phyloP scores from a whole-genome alignment of 2,113 vertebrate species.

The Elanoides forficatus region DNA sequence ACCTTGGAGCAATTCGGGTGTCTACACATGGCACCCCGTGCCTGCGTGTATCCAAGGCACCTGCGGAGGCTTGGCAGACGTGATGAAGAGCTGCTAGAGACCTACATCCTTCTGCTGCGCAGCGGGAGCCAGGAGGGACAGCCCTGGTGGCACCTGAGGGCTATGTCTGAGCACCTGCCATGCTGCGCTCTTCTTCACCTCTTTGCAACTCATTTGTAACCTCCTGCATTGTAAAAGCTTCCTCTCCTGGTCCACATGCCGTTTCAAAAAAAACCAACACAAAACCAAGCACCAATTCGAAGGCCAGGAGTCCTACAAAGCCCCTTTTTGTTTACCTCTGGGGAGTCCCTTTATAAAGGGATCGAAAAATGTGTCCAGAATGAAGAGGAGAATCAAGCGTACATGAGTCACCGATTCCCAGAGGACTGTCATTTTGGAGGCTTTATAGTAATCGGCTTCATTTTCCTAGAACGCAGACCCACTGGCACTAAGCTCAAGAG shows the following conservation, averaged over 20 bases:
- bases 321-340: neutral
- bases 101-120: neutral
- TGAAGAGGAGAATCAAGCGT: neutral
- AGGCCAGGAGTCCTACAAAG: neutral
- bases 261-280: neutral
- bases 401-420: neutral
- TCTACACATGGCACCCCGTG: rapidly evolving
- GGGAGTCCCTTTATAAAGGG: neutral
- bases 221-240: neutral
- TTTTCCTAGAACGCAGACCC: neutral
- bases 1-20: neutral
- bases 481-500: slow-evolving; percentile 22
- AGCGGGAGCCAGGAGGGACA: neutral
- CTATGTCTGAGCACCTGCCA: neutral
- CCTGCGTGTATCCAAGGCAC: neutral
- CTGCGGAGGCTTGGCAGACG: rapidly evolving
- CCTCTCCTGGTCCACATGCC: neutral
- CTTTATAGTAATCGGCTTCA: neutral
- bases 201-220: neutral
- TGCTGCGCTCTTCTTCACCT: neutral
- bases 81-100: neutral
- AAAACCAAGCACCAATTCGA: neutral
- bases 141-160: neutral
- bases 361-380: neutral
- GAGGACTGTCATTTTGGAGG: neutral